These are phyloP conservation scores for Oegoconia quadripuncta DNA, from an alignment of 2,888 invertebrate species.

Conservation along the genomic window DNA sequence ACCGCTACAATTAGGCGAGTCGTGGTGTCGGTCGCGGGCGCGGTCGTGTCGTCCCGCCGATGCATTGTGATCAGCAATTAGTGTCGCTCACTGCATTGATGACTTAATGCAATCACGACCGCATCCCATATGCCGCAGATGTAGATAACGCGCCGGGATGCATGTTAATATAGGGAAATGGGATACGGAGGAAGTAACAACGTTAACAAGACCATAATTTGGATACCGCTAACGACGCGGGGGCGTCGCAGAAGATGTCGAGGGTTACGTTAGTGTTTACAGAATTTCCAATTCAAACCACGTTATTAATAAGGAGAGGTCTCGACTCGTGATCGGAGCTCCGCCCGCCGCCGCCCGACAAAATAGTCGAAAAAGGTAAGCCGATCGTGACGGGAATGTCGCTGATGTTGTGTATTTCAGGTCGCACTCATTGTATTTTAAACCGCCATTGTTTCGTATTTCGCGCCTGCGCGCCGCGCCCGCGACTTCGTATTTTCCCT, in stretches of 20 bases:
- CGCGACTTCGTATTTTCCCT: slow-evolving; percentile 24
- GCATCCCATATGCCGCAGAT: slow-evolving; percentile 45
- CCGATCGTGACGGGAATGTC: slow-evolving; percentile 74
- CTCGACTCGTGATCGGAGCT: slow-evolving; percentile 48
- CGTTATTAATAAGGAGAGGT: slow-evolving; percentile 66
- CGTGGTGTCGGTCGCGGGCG: slow-evolving; percentile 41
- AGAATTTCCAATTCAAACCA: slow-evolving; percentile 60
- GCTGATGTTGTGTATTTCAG: slow-evolving; percentile 64
- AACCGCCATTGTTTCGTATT: slow-evolving; percentile 73
- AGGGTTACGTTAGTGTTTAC: slow-evolving; percentile 24
- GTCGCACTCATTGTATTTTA: slow-evolving; percentile 73
- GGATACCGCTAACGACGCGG: too few relatives aligned
- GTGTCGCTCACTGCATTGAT: slow-evolving; percentile 46
- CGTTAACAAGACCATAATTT: too few relatives aligned
- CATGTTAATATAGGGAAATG: slow-evolving; percentile 34
- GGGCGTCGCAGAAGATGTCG: slow-evolving; percentile 1
- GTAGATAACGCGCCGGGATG: slow-evolving; percentile 24
- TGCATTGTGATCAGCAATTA: slow-evolving; percentile 53
- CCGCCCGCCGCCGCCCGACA: slow-evolving; percentile 54
- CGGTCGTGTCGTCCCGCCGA: slow-evolving; percentile 51
- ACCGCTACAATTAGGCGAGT: slow-evolving; percentile 65
- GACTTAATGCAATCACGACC: slow-evolving; percentile 57
- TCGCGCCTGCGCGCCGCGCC: slow-evolving; percentile 53
- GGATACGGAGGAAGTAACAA: too few relatives aligned
- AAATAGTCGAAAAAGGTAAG: slow-evolving; percentile 72